Evolutionary conservation across 2,113 vertebrate species (phyloP), one percentile per base, ranked within the genome.

Genomic region (Notothenia rossii): DNA sequence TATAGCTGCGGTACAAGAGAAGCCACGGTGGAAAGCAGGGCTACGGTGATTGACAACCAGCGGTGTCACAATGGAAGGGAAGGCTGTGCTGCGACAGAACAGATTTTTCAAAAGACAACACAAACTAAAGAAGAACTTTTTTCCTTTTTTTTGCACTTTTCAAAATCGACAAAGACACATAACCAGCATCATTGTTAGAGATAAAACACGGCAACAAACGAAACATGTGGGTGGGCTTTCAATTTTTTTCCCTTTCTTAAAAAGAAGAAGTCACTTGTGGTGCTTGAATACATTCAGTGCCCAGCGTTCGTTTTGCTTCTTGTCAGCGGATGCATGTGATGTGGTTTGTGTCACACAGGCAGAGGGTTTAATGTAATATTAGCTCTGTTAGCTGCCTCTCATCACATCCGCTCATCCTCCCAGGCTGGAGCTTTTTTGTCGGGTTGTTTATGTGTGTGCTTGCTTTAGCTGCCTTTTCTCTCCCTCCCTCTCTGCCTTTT

Each of bases 251-350:
- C 48, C 58, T 75, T 74, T 51, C 54, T 66, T 79, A 59, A 84
- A 86, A 80, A 84, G 64, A 90, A 83, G 84, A 93, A 94, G 94
- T 90, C 93, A 92, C 92, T 94, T 92, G 87, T 86, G 92, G 94
- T 93, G 92, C 89, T 92, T 90, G 84, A 84, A 92, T 93, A 93
- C 92, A 93, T 95, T 94, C 87, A 79, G 82, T 90, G 88, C 82
- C 85, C 89, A 90, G 86, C 69, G 67, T 81, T 84, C 33, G 18
- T 66, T 86, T 58, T 25, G 59, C 71, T 74, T 79, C 55, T 25
- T 78, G 65, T 83, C 75, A 59, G 72, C 65, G 62, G 77, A 87
- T 54, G 85, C n/a, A 54, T 77, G 85, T 49, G 60, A 79, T 82
- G 89, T 71, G 74, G 77, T 89, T 78, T 86, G 82, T 82, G 79